Evolutionary conservation across 2,797 vertebrate species (phyloP).

Genomic region (Rousettus madagascariensis): DNA sequence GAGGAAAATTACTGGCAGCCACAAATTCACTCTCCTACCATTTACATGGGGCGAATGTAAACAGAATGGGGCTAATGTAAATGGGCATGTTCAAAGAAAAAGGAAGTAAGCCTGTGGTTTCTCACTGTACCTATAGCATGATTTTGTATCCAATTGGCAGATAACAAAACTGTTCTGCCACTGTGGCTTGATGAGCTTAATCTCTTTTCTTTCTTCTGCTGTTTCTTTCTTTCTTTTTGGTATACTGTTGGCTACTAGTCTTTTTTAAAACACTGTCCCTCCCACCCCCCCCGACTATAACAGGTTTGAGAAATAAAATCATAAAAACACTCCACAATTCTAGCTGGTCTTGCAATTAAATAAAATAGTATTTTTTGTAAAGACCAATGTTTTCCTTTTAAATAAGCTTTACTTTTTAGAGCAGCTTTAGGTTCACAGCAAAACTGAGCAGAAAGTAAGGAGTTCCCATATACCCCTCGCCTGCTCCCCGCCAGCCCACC

Average conservation of each 20-base stretch:
- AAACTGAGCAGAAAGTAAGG: not conserved
- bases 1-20: not conserved
- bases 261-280: not conserved
- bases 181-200: not conserved
- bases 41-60: not conserved
- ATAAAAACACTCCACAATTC: not conserved
- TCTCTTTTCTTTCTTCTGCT: not conserved
- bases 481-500: not conserved
- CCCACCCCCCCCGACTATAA: not conserved
- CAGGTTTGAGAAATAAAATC: slow-evolving; percentile 52
- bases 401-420: slow-evolving; percentile 17
- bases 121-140: not conserved
- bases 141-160: slow-evolving; percentile 13
- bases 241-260: not conserved
- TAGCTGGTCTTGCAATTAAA: not conserved
- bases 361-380: slow-evolving; percentile 11
- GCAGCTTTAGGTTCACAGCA: not conserved
- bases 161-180: not conserved
- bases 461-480: not conserved
- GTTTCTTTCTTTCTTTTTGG: not conserved
- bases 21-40: not conserved
- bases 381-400: not conserved
- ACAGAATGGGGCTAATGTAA: not conserved
- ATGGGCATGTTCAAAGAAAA: not conserved
- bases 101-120: not conserved